Evolutionary conservation across 2,888 invertebrate genomes (phyloP), one percentile per base, ranked within the genome.

Genomic region (Coecobrya sp.): DNA sequence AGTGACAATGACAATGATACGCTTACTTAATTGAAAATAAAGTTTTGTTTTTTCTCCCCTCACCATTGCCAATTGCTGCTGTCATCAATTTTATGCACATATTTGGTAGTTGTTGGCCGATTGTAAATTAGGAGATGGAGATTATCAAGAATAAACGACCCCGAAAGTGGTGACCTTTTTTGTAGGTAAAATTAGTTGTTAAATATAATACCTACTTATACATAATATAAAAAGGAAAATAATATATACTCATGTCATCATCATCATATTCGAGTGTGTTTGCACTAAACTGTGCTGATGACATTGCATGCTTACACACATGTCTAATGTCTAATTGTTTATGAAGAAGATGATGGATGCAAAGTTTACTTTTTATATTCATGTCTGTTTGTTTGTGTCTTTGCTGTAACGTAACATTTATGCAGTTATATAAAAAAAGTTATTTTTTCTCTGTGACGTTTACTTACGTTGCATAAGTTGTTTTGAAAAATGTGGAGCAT

Each of bases 161-260:
- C 89, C 89, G 89, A 89, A 89, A 84, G 36, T 36, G 89, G 36
- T 36, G 36, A n/a, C 89, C 89, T 89, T 89, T 88, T 89, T 45
- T 59, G 59, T 85, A 45, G 73, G 73, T 73, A 45, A 73, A 73
- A 73, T 73, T 73, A 73, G 73, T 13, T 42, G 73, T 73, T 73
- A 73, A 19, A 27, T 27, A 59, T 27, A 65, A 22, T 65, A n/a
- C 65, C 27, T 65, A 25, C n/a, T 36, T 36, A 36, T 36, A 4
- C 36, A 7, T 36, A 36, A 7, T 4, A 36, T n/a, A n/a, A n/a
- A n/a, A n/a, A n/a, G 3, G 19, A 62, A 22, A 62, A 5, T 8
- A 22, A 22, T 4, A 65, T 65, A 11, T 65, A 0, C 65, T 65
- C 27, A 19, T 65, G 76, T 76, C 19, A 45, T 42, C 49, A 45